Conservation (phyloP, 1,140 invertebrate genomes). For the Lordiphosa collinella region DNA sequence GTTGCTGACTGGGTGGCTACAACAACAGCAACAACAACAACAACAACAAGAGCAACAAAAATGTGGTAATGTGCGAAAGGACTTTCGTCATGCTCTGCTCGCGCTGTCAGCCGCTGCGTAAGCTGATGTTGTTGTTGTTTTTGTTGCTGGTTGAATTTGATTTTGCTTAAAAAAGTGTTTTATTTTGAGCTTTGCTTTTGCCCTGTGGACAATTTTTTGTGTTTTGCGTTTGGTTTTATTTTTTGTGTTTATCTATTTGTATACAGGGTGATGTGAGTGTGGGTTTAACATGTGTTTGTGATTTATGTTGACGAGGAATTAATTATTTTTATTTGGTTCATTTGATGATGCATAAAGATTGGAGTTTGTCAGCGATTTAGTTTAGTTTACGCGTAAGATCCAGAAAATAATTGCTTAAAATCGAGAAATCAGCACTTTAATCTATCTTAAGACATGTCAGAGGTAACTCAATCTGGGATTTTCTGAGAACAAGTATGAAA, state of each 20-base stretch:
- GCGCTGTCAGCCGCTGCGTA: conserved; percentile 35
- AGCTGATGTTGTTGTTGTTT: conserved; percentile 15
- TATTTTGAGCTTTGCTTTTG: conserved; percentile 49
- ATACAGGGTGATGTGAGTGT: conserved; percentile 37
- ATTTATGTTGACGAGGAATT: neutral
- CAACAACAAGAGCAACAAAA: conserved; percentile 30
- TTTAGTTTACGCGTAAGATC: too few species aligned
- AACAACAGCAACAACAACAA: conserved; percentile 26
- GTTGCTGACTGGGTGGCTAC: conserved; percentile 34
- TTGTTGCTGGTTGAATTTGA: conserved; percentile 59
- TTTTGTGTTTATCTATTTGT: conserved; percentile 14
- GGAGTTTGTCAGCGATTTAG: too few species aligned
- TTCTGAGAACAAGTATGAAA: too few species aligned
- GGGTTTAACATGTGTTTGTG: neutral
- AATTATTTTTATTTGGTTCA: too few species aligned
- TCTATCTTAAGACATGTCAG: too few species aligned
- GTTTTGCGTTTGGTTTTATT: neutral
- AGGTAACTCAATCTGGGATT: too few species aligned
- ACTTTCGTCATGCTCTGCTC: conserved; percentile 72
- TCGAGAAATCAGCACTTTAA: too few species aligned
- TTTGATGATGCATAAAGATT: too few species aligned
- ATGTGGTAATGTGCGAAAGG: conserved; percentile 77
- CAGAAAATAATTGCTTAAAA: too few species aligned
- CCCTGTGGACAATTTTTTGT: conserved; percentile 43
- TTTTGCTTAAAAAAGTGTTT: conserved; percentile 64